Evolutionary conservation across 1,140 invertebrate species (phyloP).

Genomic region (Ooceraea biroi): DNA sequence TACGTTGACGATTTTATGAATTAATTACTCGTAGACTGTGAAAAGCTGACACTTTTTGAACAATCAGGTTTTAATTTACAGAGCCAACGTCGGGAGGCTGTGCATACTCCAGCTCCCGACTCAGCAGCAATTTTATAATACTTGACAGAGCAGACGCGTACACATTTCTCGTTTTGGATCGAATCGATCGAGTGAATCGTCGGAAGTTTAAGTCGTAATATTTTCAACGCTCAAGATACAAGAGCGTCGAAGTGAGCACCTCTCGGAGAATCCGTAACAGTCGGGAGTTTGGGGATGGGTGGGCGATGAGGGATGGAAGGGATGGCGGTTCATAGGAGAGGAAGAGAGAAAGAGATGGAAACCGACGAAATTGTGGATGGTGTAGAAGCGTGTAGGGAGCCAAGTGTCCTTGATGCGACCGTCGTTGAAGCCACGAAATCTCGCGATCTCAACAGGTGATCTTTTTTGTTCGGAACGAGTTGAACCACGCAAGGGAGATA

Average conservation of each 20-base stretch:
- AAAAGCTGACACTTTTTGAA: conserved; percentile 2
- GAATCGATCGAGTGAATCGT: conserved; percentile 12
- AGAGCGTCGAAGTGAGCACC: conserved; percentile 44
- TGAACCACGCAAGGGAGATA: conserved; percentile 69
- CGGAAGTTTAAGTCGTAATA: conserved; percentile 39
- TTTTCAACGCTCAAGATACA: conserved; percentile 49
- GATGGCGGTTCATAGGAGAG: conserved; percentile 70
- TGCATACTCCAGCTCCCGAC: conserved; percentile 82
- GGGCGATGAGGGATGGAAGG: conserved; percentile 70
- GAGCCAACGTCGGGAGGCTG: conserved; percentile 73
- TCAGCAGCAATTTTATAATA: not conserved
- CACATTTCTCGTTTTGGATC: conserved; percentile 45
- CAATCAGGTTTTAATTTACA: conserved; percentile 37
- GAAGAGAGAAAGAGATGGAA: conserved; percentile 69
- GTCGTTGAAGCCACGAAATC: conserved; percentile 86
- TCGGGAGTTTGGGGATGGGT: conserved; percentile 63
- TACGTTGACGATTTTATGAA: not conserved
- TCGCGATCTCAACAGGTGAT: conserved; percentile 84
- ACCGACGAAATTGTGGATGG: conserved; percentile 83
- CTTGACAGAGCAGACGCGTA: not conserved
- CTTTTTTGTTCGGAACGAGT: conserved; percentile 69
- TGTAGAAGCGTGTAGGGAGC: conserved; percentile 86
- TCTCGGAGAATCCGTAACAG: conserved; percentile 68
- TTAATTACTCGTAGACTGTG: not conserved
- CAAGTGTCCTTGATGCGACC: conserved; percentile 87